Base-by-base conservation (phyloP, 1,140 invertebrate genomes). In the Drosophila serrata region DNA sequence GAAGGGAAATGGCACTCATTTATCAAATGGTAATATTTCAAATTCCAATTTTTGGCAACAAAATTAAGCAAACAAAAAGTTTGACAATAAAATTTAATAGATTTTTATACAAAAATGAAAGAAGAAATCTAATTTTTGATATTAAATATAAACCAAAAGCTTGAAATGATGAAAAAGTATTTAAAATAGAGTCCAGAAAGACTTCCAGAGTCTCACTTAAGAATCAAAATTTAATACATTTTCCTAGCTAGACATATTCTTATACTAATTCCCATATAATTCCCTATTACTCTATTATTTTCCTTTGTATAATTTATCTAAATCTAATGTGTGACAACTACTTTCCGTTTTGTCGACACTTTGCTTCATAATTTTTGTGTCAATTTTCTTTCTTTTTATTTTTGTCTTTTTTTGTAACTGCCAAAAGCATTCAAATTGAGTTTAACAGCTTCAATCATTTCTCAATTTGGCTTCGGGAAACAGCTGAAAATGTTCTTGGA, bases 381-480 rank as follows among this genome's bases (percentile, higher is more conserved):
- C 9, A 17, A 6, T n/a, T 48, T 17, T 6, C 29, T 8, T 2
- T n/a, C 9, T 33, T 33, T 33, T 11, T 33, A n/a, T n/a, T n/a
- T 6, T 35, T 8, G 24, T n/a, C 9, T 33, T 33, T 33, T 11
- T 33, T 33, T 33, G 33, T n/a, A n/a, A n/a, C 39, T 42, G 13
- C 22, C 19, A 49, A 37, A 39, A 40, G 11, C 29, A 49, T 49
- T 64, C 43, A 51, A 65, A 57, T 57, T 43, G 15, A 40, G 22
- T 59, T 37, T 22, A 40, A 72, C 39, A 40, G 40, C 19, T 53
- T 48, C 22, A 64, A 72, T 58, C 65, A 73, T 64, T 59, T 59
- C 35, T 24, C 53, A 59, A 79, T 51, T 45, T 68, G 33, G n/a
- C 4, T 7, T 5, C 45, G 24, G 24, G 12, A 37, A 37, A 9